Base-by-base conservation (phyloP, 2,113 vertebrate genomes). In the Machaerirhynchus nigripectus region DNA sequence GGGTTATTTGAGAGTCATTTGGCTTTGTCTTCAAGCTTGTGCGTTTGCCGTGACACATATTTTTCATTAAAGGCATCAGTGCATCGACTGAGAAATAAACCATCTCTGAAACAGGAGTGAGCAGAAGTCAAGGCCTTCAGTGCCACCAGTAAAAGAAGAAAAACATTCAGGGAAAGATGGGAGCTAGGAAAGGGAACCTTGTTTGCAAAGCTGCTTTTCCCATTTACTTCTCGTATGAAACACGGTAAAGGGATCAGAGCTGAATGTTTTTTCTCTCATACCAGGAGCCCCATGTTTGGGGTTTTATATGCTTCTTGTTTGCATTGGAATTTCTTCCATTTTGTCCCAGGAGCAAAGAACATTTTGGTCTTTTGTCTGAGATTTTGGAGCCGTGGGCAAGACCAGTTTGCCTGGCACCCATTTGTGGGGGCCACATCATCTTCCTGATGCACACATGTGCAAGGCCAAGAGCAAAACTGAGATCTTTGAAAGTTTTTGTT, bases 391-490 rank as follows among this genome's bases (percentile, higher is more conserved):
- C 13, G 3, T 30, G 59, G 74, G 40, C 7, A 6, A 11, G 28
- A 22, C n/a, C 14, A 30, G 9, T 79, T 65, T 50, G 5, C 39
- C 52, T 52, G 40, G 21, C 53, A 56, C 24, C 15, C 37, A 18
- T 23, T 17, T 89, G 7, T 33, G 0, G 0, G 10, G 26, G 6
- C 13, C 33, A 20, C 24, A 7, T 50, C 57, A 17, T 17, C 35
- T 68, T 42, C 35, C 44, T 84, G 39, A 6, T 44, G 46, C 15
- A 26, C n/a, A 26, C 7, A 5, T 11, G 27, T 19, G 24, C 10
- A 61, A 40, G n/a, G 14, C 30, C 27, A 76, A 69, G 39, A 40
- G 15, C 24, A 77, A 47, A 91, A 74, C 8, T 18, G 23, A 55
- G 26, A 63, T 9, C 6, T 77, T 56, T 20, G 12, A 3, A 64